phyloP scores from a whole-genome alignment of 2,797 vertebrate species.

The Malurus leucopterus region DNA sequence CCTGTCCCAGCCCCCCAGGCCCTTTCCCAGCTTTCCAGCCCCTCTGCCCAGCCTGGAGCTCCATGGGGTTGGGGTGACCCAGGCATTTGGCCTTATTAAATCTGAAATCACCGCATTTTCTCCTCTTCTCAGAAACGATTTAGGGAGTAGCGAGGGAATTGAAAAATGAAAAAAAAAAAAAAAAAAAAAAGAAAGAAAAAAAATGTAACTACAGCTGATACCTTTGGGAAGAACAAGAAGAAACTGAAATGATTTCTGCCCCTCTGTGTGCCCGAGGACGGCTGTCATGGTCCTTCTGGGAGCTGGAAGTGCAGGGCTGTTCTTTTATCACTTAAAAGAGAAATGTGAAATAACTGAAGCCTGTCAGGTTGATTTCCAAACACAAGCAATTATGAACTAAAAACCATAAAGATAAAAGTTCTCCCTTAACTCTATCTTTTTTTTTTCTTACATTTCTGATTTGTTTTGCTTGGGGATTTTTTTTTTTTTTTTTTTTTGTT shows the following conservation, averaged over 20 bases:
- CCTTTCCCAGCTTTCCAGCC: neutral
- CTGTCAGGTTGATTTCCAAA: neutral
- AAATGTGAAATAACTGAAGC: neutral
- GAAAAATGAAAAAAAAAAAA: neutral
- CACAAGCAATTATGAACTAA: neutral
- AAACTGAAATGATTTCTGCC: neutral
- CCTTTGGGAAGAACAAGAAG: neutral
- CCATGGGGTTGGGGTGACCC: neutral
- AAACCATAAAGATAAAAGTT: neutral
- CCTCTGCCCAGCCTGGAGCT: neutral
- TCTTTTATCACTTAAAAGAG: neutral
- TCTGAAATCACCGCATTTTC: neutral
- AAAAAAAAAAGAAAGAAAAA: no score
- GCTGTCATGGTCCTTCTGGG: neutral
- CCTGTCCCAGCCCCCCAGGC: neutral
- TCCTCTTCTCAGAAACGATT: neutral
- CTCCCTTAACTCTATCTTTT: no score
- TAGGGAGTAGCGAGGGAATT: neutral
- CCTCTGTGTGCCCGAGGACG: neutral
- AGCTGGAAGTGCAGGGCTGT: neutral
- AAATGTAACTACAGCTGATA: neutral
- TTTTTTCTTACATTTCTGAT: no score
- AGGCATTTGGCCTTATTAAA: neutral
- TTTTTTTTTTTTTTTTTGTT: neutral
- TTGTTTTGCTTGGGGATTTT: neutral